These are phyloP conservation scores for Drosophila kuntzei DNA, from an alignment of 2,888 invertebrate genomes.

Conservation along the genomic window DNA sequence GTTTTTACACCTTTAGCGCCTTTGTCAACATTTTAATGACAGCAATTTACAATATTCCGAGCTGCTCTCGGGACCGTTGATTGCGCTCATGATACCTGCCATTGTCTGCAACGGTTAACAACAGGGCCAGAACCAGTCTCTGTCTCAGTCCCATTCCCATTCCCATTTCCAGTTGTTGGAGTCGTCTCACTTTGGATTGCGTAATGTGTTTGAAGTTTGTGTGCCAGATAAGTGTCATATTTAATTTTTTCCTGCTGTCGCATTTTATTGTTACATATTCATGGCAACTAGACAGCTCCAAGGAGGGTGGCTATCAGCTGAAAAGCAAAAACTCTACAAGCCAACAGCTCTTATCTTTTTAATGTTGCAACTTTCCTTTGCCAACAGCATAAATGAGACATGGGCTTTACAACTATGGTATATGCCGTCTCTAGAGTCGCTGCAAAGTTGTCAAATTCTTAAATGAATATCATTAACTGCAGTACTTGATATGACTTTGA, in stretches of 20 bases:
- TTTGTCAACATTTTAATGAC: constrained; percentile 81
- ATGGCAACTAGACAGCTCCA: constrained; percentile 47
- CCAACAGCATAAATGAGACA: constrained; percentile 42
- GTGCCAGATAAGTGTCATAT: constrained; percentile 72
- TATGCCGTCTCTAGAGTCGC: background rate
- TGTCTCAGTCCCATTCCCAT: background rate
- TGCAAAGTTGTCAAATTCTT: background rate
- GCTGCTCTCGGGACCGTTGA: constrained; percentile 51
- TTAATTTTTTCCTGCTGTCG: constrained; percentile 68
- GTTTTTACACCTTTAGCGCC: constrained; percentile 78
- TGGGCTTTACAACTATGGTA: constrained; percentile 25
- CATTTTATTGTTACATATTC: constrained; percentile 74
- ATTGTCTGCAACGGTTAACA: constrained; percentile 58
- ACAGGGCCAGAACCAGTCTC: constrained; percentile 4
- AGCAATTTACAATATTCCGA: constrained; percentile 73
- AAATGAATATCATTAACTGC: constrained; percentile 2
- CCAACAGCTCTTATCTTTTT: constrained; percentile 68
- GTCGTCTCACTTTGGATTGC: constrained; percentile 13
- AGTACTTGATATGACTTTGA: background rate
- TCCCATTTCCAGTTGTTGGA: background rate
- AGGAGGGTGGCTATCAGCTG: constrained; percentile 9
- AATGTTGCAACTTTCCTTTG: constrained; percentile 64
- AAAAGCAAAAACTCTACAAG: background rate
- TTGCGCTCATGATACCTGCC: constrained; percentile 69
- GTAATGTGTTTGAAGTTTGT: constrained; percentile 69